Conservation (phyloP, 2,113 vertebrate genomes). For the Elaphurus davidianus region DNA sequence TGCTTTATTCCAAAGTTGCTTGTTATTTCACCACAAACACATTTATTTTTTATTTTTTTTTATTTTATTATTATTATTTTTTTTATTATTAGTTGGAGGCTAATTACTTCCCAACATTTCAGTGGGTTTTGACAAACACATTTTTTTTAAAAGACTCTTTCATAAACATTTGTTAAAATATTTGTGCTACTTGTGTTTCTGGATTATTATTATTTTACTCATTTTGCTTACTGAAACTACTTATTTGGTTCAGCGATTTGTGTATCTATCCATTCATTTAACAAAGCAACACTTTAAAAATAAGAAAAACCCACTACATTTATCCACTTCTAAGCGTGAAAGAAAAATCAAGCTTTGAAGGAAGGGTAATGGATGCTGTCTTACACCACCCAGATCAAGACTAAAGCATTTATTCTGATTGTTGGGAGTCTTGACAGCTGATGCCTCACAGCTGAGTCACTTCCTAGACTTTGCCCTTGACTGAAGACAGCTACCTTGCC, state of each 20-base stretch:
- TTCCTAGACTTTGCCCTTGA: background rate
- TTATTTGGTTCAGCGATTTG: background rate
- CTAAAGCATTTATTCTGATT: background rate
- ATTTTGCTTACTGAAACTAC: background rate
- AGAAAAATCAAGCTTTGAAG: background rate
- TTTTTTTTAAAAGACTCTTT: no score
- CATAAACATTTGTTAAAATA: background rate
- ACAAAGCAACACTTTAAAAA: background rate
- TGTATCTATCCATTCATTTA: background rate
- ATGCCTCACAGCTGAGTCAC: background rate
- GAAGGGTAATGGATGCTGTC: background rate
- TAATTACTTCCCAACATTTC: no score
- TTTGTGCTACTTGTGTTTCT: background rate
- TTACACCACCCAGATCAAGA: background rate
- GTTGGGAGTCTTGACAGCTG: background rate
- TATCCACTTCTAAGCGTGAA: background rate
- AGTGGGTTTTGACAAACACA: no score
- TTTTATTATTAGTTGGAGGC: no score
- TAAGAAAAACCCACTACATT: background rate
- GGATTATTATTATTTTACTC: background rate
- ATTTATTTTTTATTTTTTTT: no score
- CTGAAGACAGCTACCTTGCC: background rate
- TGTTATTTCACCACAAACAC: background rate
- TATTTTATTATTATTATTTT: no score
- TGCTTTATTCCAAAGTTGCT: background rate